A percentile compares a stretch with the other conserved stretches of the same genome.
These are phyloP conservation scores for Cataglyphis cursor DNA, from an alignment of 2,888 invertebrate species.

Conservation along the genomic window DNA sequence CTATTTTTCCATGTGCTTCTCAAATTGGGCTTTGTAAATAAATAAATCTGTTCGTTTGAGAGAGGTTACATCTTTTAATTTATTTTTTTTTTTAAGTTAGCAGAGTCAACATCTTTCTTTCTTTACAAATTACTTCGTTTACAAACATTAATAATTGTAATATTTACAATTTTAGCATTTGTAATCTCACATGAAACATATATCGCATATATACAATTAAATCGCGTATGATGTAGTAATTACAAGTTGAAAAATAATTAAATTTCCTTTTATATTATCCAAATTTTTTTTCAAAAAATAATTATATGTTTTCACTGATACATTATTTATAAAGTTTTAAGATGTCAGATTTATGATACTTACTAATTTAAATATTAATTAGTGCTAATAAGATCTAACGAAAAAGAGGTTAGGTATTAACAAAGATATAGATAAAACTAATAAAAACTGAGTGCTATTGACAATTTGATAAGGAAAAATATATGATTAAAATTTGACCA, in stretches of 20 bases:
- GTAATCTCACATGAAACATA: background rate
- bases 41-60: slow-evolving; percentile 7
- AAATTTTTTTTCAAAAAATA: background rate
- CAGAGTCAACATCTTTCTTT: background rate
- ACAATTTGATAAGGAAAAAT: slow-evolving; percentile 54
- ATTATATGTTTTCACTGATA: slow-evolving; percentile 11
- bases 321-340: slow-evolving; percentile 3
- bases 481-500: slow-evolving; percentile 55
- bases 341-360: background rate
- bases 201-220: background rate
- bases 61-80: slow-evolving; percentile 33
- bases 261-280: background rate
- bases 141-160: slow-evolving; percentile 7
- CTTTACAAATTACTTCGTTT: background rate
- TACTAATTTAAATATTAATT: slow-evolving; percentile 1
- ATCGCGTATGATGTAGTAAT: slow-evolving; percentile 9
- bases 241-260: slow-evolving; percentile 1
- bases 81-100: slow-evolving; percentile 21
- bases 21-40: slow-evolving; percentile 13
- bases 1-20: background rate
- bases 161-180: slow-evolving; percentile 16
- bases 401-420: slow-evolving; percentile 54
- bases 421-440: slow-evolving; percentile 62
- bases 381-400: background rate
- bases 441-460: slow-evolving; percentile 73